Base-by-base conservation (phyloP, 2,888 invertebrate genomes). In the Sericinus montela region DNA sequence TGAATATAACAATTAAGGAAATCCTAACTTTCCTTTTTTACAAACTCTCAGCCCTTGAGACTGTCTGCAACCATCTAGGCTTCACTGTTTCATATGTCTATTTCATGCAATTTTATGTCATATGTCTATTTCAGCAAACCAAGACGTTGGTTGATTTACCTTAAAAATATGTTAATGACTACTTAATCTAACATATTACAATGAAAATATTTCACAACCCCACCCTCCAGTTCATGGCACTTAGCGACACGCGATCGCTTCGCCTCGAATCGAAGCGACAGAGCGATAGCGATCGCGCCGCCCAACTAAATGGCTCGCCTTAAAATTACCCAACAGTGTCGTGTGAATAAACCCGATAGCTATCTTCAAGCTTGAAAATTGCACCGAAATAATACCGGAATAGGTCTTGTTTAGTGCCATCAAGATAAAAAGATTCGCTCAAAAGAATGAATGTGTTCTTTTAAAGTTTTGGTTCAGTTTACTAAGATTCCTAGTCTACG, bases 171-270 rank as follows among this genome's bases (percentile, higher is more conserved):
- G 7, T 25, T 25, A 25, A 25, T 25, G 4, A 6, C 32, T 11
- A 32, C 5, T 25, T 37, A 36, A 13, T 11, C 10, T 15, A 37
- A 23, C 41, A 38, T 35, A 32, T 48, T 37, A 48, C 30, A 10
- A 16, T 8, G n/a, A 15, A 37, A 45, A 23, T 45, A 25, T 30
- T 23, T 45, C 25, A 32, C 25, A 37, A 37, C 1, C 28, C 59
- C 57, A 42, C 59, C 62, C 62, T 52, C 51, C 46, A 46, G 47
- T 55, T 57, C 52, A 54, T 58, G 57, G 55, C 60, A 60, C 59
- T 71, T 67, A 65, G 54, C 58, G 60, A 58, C 74, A 75, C 72
- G 74, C 74, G 60, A 73, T 44, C 46, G 35, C 43, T 51, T 53
- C 57, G 63, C 54, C 62, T 54, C 58, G 38, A 45, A 53, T 58